Percentiles rank a stretch among this genome's conserved stretches.
These are phyloP conservation scores for Characodon lateralis DNA, from an alignment of 2,797 vertebrate genomes.

Conservation along the genomic window DNA sequence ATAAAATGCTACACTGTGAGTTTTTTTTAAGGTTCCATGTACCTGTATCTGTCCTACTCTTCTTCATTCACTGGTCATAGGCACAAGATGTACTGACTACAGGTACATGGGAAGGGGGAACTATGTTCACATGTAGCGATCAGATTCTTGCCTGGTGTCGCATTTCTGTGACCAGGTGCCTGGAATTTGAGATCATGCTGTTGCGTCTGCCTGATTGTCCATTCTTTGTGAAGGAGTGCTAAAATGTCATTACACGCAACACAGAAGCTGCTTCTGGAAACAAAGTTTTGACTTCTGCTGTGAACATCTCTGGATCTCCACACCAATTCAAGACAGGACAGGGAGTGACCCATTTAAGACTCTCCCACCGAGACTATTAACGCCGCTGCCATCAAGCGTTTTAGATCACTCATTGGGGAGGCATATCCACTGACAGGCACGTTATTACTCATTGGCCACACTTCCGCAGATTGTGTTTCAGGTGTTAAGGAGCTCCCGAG, in stretches of 20 bases:
- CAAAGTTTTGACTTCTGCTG: conserved; percentile 25
- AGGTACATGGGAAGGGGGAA: conserved; percentile 30
- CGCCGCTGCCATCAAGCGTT: conserved; percentile 72
- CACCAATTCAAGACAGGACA: conserved; percentile 22
- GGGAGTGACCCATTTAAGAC: conserved; percentile 36
- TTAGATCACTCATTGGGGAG: conserved; percentile 76
- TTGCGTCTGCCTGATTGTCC: conserved; percentile 55
- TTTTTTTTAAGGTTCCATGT: background rate
- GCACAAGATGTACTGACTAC: conserved; percentile 7
- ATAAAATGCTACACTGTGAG: background rate
- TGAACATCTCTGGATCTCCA: conserved; percentile 27
- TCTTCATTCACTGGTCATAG: conserved; percentile 18
- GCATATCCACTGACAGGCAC: conserved; percentile 79
- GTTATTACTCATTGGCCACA: conserved; percentile 82
- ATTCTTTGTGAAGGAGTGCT: conserved; percentile 63
- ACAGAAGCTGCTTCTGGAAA: conserved; percentile 43
- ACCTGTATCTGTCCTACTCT: background rate
- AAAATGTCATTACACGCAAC: conserved; percentile 63
- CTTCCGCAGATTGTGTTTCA: conserved; percentile 83
- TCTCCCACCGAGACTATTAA: conserved; percentile 46
- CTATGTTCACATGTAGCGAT: conserved; percentile 47
- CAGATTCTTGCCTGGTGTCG: conserved; percentile 73
- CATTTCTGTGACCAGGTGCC: conserved; percentile 70
- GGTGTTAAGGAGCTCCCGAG: conserved; percentile 78
- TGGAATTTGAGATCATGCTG: conserved; percentile 75